These are phyloP conservation scores for Loripinus fragilis DNA, from an alignment of 2,888 invertebrate species.

Conservation along the genomic window DNA sequence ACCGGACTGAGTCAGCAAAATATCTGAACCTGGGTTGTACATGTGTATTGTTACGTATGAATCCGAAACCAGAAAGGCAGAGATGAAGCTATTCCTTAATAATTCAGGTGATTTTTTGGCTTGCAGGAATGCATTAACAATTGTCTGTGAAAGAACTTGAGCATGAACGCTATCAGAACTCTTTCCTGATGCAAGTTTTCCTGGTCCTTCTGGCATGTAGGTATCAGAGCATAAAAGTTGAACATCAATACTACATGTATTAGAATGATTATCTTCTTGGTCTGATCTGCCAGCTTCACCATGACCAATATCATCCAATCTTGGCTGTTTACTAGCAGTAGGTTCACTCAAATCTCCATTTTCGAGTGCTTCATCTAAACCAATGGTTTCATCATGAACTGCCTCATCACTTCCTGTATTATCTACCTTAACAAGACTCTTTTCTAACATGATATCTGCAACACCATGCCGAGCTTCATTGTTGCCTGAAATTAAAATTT, in stretches of 20 bases:
- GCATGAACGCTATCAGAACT: not conserved
- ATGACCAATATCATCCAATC: not conserved
- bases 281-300: not conserved
- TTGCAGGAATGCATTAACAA: slow-evolving; percentile 5
- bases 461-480: too few species aligned
- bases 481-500: slow-evolving; percentile 8
- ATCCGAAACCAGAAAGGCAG: not conserved
- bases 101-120: not conserved
- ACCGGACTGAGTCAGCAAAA: not conserved
- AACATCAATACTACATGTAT: not conserved
- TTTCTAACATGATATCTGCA: too few species aligned
- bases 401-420: too few species aligned
- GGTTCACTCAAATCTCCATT: not conserved
- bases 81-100: not conserved
- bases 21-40: not conserved
- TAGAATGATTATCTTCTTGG: not conserved
- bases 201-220: not conserved
- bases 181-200: not conserved
- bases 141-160: slow-evolving; percentile 2
- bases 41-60: not conserved
- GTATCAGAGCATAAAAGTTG: not conserved
- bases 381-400: too few species aligned
- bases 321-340: not conserved
- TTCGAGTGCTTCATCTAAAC: not conserved
- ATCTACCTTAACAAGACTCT: too few species aligned